Percentiles rank a stretch among this genome's conserved stretches.
Evolutionary conservation across 2,888 invertebrate species (phyloP).

Genomic region (Acleris laterana): DNA sequence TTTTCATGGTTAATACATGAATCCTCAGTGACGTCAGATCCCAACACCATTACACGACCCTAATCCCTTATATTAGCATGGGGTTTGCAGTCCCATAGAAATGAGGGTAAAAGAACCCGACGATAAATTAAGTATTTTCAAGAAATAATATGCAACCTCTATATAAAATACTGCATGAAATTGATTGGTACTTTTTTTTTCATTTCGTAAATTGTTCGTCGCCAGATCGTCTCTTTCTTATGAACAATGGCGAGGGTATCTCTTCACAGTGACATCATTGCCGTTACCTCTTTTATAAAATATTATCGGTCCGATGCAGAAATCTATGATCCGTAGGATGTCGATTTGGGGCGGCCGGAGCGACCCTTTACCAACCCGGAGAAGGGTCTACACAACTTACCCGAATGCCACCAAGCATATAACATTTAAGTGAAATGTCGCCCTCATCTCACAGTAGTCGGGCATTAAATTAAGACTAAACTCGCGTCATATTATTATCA

Average conservation of each 20-base stretch:
- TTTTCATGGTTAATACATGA: slow-evolving; percentile 9
- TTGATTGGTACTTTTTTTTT: no score
- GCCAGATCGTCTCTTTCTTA: no score
- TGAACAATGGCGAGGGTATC: no score
- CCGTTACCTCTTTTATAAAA: no score
- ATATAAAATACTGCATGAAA: no score
- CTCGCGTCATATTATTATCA: slow-evolving; percentile 33
- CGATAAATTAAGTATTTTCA: slow-evolving; percentile 6
- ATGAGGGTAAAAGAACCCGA: slow-evolving; percentile 14
- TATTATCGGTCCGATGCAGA: no score
- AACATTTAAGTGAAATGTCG: slow-evolving; percentile 10
- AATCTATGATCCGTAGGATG: no score
- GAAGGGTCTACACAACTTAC: not conserved
- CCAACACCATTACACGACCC: slow-evolving; percentile 18
- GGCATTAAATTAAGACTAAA: slow-evolving; percentile 26
- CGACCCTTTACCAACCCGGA: no score
- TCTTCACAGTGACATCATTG: no score
- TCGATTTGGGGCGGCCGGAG: no score
- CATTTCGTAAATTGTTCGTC: no score
- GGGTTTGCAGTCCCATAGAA: slow-evolving; percentile 18
- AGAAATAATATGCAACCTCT: not conserved
- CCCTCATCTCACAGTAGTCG: slow-evolving; percentile 7
- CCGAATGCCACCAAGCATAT: slow-evolving; percentile 1
- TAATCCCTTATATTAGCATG: slow-evolving; percentile 29
- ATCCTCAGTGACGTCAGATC: slow-evolving; percentile 12